phyloP scores from a whole-genome alignment of 2,888 invertebrate species.

The Aphidius colemani region DNA sequence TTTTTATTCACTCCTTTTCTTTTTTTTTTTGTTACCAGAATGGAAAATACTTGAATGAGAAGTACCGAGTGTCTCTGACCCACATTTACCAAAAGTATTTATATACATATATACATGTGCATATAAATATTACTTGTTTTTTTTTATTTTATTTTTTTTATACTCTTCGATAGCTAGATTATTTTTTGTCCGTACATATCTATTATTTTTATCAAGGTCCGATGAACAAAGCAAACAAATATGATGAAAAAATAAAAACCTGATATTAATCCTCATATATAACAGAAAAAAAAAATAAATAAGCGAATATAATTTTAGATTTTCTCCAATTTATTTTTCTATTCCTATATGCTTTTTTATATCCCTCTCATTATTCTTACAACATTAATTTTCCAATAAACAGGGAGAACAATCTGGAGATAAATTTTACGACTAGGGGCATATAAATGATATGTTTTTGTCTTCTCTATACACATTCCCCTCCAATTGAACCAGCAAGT shows the following conservation, averaged over 20 bases:
- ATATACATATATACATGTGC: not conserved
- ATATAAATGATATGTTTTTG: conserved; percentile 11
- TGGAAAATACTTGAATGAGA: conserved; percentile 8
- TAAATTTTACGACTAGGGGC: conserved; percentile 3
- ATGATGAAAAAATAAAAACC: no score
- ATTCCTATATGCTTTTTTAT: not conserved
- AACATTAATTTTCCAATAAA: conserved; percentile 3
- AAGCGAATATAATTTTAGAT: no score
- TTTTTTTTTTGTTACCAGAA: not conserved
- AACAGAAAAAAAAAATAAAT: no score
- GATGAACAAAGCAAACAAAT: no score
- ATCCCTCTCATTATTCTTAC: not conserved
- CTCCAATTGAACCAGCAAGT: not conserved
- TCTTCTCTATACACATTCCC: not conserved
- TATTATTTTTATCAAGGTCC: no score
- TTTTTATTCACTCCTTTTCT: no score
- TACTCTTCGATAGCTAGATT: not conserved
- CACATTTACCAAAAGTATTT: not conserved
- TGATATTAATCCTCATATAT: no score
- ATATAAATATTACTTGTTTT: not conserved
- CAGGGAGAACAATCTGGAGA: not conserved
- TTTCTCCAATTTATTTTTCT: no score
- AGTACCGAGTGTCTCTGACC: conserved; percentile 1
- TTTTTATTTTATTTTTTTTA: not conserved
- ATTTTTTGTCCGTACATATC: no score